These are phyloP conservation scores for Rotaria sp. DNA, from an alignment of 2,888 invertebrate genomes.

Conservation along the genomic window DNA sequence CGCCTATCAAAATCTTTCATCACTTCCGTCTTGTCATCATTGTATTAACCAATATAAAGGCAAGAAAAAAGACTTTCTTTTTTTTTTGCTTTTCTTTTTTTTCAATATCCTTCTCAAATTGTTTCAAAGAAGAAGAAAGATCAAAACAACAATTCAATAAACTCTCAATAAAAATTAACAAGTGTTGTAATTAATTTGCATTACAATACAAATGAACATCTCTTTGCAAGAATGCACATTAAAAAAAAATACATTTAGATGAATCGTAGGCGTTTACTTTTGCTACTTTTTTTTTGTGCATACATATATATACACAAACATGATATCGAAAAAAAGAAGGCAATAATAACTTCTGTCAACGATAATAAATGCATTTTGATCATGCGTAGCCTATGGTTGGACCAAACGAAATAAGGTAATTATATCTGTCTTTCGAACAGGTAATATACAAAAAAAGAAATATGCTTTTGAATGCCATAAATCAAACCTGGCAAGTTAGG, in stretches of 20 bases:
- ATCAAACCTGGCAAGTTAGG: conserved; percentile 15
- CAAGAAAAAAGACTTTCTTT: neutral
- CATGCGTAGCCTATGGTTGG: conserved; percentile 3
- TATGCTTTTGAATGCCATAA: conserved; percentile 18
- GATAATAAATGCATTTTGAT: conserved; percentile 24
- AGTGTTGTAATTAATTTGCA: conserved; percentile 5
- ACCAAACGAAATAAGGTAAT: neutral
- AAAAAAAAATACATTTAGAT: neutral
- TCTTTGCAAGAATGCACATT: neutral
- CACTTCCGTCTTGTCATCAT: conserved; percentile 22
- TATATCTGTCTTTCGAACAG: conserved; percentile 16
- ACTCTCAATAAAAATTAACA: neutral
- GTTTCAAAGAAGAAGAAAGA: neutral
- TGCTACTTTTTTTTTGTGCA: neutral
- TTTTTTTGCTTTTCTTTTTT: too few relatives aligned
- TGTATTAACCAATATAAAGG: neutral
- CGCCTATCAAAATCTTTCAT: neutral
- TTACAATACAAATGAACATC: conserved; percentile 12
- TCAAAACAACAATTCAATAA: conserved; percentile 2
- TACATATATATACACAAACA: neutral
- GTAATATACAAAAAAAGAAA: neutral
- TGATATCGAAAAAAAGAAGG: neutral
- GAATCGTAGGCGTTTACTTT: neutral
- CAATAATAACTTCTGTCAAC: conserved; percentile 24
- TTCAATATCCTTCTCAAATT: conserved; percentile 4